These are phyloP conservation scores for Acronicta leporina DNA, from an alignment of 2,888 invertebrate genomes.

Conservation along the genomic window DNA sequence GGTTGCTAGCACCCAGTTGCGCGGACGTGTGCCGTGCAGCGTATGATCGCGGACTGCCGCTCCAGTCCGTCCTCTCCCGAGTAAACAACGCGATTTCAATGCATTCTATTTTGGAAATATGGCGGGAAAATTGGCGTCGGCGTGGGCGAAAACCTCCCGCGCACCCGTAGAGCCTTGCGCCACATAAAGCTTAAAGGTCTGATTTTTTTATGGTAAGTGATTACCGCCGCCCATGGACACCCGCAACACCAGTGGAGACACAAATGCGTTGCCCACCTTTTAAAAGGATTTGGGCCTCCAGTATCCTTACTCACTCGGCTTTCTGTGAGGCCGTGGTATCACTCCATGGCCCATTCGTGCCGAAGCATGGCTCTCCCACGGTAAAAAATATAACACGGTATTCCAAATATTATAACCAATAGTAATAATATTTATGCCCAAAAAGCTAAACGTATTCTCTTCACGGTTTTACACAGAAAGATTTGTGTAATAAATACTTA, in stretches of 20 bases:
- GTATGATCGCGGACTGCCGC: constrained; percentile 81
- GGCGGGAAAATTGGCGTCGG: constrained; percentile 79
- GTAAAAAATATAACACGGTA: constrained; percentile 45
- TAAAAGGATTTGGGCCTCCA: too few relatives aligned
- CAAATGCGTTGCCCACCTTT: too few relatives aligned
- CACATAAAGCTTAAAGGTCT: constrained; percentile 62
- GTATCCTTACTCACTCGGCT: too few relatives aligned
- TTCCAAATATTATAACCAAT: constrained; percentile 39
- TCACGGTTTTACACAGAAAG: constrained; percentile 1
- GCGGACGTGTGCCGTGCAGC: constrained; percentile 81
- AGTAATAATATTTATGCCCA: constrained; percentile 21
- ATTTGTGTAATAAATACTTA: neutral
- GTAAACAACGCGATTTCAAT: constrained; percentile 87
- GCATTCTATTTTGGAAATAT: constrained; percentile 89
- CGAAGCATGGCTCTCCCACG: too few relatives aligned
- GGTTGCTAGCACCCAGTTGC: constrained; percentile 70
- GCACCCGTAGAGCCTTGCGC: constrained; percentile 72
- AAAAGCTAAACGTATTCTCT: neutral
- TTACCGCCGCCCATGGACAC: too few relatives aligned
- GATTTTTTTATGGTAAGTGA: too few relatives aligned
- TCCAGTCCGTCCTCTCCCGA: constrained; percentile 80
- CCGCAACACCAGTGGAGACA: too few relatives aligned
- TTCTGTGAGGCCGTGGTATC: too few relatives aligned
- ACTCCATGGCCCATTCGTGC: too few relatives aligned
- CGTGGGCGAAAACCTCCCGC: constrained; percentile 80